Conservation (phyloP, 2,113 vertebrate species). For the Ahaetulla prasina region DNA sequence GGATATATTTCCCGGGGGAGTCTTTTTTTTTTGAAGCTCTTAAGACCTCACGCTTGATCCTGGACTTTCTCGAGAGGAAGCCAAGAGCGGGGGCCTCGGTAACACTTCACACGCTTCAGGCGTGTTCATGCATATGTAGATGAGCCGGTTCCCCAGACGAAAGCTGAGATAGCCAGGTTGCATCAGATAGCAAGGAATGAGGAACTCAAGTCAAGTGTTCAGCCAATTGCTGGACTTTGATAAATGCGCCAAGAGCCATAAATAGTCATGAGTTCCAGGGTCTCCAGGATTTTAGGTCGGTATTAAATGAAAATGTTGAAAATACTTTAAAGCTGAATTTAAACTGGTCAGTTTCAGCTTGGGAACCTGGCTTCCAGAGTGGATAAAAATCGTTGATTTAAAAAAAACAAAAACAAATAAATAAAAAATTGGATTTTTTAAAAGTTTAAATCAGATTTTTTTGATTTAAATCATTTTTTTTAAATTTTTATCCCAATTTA, state of each 20-base stretch:
- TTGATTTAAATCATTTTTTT: too few relatives aligned
- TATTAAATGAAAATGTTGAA: not conserved
- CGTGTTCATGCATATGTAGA: not conserved
- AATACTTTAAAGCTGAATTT: not conserved
- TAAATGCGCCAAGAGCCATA: not conserved
- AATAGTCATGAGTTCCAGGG: not conserved
- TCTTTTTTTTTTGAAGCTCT: not conserved
- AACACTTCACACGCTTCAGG: not conserved
- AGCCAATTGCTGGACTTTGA: not conserved
- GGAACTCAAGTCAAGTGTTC: not conserved
- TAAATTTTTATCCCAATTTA: too few relatives aligned
- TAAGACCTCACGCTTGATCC: not conserved
- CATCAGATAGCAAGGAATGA: not conserved
- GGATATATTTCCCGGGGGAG: not conserved
- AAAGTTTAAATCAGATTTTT: too few relatives aligned
- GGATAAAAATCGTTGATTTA: too few relatives aligned
- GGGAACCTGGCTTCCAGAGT: not conserved
- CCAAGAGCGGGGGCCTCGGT: not conserved
- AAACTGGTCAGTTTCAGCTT: rapidly evolving
- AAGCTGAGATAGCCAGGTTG: rapidly evolving
- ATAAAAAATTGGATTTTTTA: too few relatives aligned
- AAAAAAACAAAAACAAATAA: too few relatives aligned
- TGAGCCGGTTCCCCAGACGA: not conserved
- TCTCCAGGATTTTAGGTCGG: not conserved
- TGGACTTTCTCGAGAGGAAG: not conserved